A percentile compares a stretch with the other conserved stretches of the same genome.
phyloP scores from a whole-genome alignment of 2,113 vertebrate species.

The Ginglymostoma cirratum region DNA sequence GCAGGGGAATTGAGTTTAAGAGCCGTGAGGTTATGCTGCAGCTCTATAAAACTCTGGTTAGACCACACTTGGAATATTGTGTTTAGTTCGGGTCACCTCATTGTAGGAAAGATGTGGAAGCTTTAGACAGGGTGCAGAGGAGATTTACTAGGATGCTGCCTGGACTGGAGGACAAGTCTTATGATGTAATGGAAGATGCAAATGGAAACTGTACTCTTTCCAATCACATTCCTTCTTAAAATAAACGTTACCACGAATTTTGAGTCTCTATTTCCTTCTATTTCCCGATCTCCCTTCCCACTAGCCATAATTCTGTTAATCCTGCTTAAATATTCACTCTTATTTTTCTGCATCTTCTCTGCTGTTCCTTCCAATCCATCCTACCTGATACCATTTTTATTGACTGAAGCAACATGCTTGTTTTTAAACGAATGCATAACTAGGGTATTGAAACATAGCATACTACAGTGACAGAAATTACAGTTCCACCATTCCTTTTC shows the following conservation, averaged over 20 bases:
- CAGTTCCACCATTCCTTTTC: not conserved
- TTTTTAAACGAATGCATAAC: not conserved
- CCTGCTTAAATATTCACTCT: not conserved
- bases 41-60: too few species aligned
- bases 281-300: not conserved
- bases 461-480: not conserved
- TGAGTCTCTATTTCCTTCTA: not conserved
- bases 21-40: too few species aligned
- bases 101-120: too few species aligned
- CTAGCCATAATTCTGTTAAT: not conserved
- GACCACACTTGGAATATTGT: too few species aligned
- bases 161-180: too few species aligned
- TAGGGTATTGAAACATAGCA: too few species aligned
- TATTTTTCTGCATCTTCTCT: not conserved
- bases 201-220: not conserved
- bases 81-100: too few species aligned
- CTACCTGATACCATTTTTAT: not conserved
- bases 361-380: not conserved
- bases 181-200: not conserved
- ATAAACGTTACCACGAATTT: not conserved
- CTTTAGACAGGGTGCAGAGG: too few species aligned
- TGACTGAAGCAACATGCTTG: not conserved
- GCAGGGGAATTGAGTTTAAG: too few species aligned
- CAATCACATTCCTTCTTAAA: not conserved
- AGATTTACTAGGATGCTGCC: too few species aligned